phyloP scores from a whole-genome alignment of 1,140 invertebrate genomes.

The Drosophila azteca region DNA sequence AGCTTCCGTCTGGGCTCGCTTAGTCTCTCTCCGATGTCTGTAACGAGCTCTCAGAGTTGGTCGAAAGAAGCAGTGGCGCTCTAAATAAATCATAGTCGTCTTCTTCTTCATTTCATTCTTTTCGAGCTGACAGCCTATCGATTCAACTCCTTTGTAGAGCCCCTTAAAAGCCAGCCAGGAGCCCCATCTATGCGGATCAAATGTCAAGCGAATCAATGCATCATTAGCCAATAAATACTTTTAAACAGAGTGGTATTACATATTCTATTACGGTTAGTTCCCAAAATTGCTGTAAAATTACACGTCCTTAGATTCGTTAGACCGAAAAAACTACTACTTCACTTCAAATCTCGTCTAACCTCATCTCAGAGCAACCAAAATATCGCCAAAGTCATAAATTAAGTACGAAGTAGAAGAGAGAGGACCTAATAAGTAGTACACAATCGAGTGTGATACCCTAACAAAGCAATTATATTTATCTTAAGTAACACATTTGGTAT shows the following conservation, averaged over 20 bases:
- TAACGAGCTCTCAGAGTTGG: constrained; percentile 28
- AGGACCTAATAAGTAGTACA: no score
- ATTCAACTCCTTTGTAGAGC: constrained; percentile 15
- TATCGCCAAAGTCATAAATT: constrained; percentile 82
- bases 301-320: no score
- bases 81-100: constrained; percentile 60
- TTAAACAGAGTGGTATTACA: constrained; percentile 9
- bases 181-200: constrained; percentile 29
- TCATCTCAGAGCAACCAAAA: constrained; percentile 36
- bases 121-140: constrained; percentile 37
- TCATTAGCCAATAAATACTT: constrained; percentile 79
- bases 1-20: constrained; percentile 69
- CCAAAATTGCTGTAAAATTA: no score
- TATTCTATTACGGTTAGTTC: background rate
- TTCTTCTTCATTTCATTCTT: constrained; percentile 30
- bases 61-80: constrained; percentile 34
- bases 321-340: constrained; percentile 7
- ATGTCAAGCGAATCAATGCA: constrained; percentile 57
- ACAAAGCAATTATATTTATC: background rate
- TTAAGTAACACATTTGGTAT: no score
- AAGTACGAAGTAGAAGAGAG: constrained; percentile 41
- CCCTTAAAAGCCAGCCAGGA: constrained; percentile 7
- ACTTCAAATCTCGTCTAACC: constrained; percentile 18
- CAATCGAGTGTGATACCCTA: background rate
- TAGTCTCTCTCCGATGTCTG: constrained; percentile 25